Percentiles rank a stretch among this genome's conserved stretches.
Evolutionary conservation across 2,888 invertebrate species (phyloP).

Genomic region (Panorpa germanica): DNA sequence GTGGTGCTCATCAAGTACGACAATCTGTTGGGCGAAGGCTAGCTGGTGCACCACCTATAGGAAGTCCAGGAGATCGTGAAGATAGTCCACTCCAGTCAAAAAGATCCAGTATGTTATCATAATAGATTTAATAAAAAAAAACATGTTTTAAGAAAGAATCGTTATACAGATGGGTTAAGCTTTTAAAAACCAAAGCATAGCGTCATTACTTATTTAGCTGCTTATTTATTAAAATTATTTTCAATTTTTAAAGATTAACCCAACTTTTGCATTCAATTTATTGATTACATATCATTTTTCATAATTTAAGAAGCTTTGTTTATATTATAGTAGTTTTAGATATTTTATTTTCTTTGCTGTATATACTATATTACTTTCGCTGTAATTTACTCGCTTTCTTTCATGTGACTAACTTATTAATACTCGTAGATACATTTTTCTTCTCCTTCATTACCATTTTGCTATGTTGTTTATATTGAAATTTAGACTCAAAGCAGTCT

Average conservation of each 20-base stretch:
- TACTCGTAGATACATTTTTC: no score
- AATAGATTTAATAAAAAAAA: conserved; percentile 4
- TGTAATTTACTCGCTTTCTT: no score
- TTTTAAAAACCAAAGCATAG: no score
- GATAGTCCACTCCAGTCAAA: conserved; percentile 70
- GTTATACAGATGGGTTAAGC: no score
- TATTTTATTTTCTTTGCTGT: not conserved
- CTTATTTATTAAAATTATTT: no score
- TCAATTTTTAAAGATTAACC: no score
- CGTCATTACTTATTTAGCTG: no score
- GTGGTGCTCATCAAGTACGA: conserved; percentile 20
- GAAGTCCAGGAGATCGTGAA: conserved; percentile 46
- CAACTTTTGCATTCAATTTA: no score
- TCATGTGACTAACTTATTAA: no score
- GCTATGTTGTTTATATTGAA: conserved; percentile 10
- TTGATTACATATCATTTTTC: no score
- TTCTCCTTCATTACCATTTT: conserved; percentile 9
- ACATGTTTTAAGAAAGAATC: not conserved
- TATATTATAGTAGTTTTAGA: not conserved
- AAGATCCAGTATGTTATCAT: conserved; percentile 58
- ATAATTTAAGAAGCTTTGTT: not conserved
- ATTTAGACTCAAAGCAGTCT: conserved; percentile 7
- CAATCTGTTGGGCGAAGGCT: conserved; percentile 23
- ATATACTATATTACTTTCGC: no score
- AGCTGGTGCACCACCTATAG: conserved; percentile 20